phyloP scores from a whole-genome alignment of 2,797 vertebrate species.

The Danio albolineatus region DNA sequence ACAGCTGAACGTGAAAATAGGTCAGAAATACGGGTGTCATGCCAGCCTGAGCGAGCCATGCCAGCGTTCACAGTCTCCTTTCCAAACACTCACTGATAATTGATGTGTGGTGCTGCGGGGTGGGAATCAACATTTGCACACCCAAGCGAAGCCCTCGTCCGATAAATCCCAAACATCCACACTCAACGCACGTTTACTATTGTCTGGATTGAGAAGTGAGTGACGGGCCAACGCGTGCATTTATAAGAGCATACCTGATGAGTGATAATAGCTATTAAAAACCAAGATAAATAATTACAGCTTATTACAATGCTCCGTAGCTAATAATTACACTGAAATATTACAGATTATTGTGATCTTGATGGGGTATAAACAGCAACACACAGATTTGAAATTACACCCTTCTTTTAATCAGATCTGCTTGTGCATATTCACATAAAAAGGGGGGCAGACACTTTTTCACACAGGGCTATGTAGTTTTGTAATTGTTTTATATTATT shows the following conservation, averaged over 20 bases:
- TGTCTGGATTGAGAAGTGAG: conserved; percentile 16
- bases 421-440: neutral
- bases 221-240: neutral
- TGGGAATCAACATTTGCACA: conserved; percentile 35
- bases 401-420: conserved; percentile 3
- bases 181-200: conserved; percentile 1
- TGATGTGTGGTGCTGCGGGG: conserved; percentile 13
- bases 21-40: conserved; percentile 55
- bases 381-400: neutral
- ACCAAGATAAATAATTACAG: conserved; percentile 21
- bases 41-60: conserved; percentile 39
- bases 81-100: conserved; percentile 33
- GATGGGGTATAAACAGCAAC: conserved; percentile 25
- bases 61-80: conserved; percentile 31
- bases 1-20: conserved; percentile 64
- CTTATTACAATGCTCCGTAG: conserved; percentile 5
- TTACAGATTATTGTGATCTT: conserved; percentile 31
- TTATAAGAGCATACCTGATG: conserved; percentile 28
- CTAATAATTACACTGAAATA: conserved; percentile 27
- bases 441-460: too few species aligned
- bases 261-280: conserved; percentile 40
- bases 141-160: neutral
- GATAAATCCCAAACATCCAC: conserved; percentile 11
- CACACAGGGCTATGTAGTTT: too few species aligned
- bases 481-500: too few species aligned